Base-by-base conservation (phyloP, 2,888 invertebrate genomes). In the Orthonychiurus folsomi region DNA sequence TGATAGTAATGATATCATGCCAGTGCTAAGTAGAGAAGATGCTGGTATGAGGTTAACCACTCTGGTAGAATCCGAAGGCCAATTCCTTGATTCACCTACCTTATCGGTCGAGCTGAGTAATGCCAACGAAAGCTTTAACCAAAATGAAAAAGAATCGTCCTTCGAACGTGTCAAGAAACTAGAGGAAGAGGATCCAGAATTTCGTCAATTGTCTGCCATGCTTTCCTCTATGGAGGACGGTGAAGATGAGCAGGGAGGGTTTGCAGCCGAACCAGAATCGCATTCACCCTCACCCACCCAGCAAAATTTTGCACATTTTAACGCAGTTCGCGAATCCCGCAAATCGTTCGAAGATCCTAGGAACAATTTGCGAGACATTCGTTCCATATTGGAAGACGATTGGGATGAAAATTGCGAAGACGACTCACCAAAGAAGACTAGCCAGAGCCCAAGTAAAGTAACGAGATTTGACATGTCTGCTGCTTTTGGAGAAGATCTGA, bases 331-430 rank as follows among this genome's bases (percentile, higher is more conserved):
- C 3, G 9, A 23, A 23, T 21, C n/a, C 3, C 52, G 9, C 5
- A 52, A 52, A 23, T n/a, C 5, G 3, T 37, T 37, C 15, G 37
- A 37, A 37, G 5, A 5, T 37, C 24, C 59, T 15, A 20, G 20
- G 50, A 23, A 59, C 15, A 53, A 58, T 2, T 21, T 47, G 18
- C 63, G 57, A 55, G 65, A 73, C 50, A 70, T 73, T 28, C 65
- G 73, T 50, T 71, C 73, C 21, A 73, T 73, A 59, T 63, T 73
- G 12, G 73, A 71, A 26, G 71, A 73, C 48, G 73, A 73, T 23
- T 73, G 73, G 73, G 73, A 73, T 47, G 68, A 69, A 61, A 64
- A 59, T 55, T 69, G 67, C 26, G 67, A 67, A 20, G 71, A 71
- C 27, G 70, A 70, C 26, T 64, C 70, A 18, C 63, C 63, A 20